Percentiles rank a stretch among this genome's conserved stretches.
These are phyloP conservation scores for Passer domesticus DNA, from an alignment of 2,113 vertebrate species.

Conservation along the genomic window DNA sequence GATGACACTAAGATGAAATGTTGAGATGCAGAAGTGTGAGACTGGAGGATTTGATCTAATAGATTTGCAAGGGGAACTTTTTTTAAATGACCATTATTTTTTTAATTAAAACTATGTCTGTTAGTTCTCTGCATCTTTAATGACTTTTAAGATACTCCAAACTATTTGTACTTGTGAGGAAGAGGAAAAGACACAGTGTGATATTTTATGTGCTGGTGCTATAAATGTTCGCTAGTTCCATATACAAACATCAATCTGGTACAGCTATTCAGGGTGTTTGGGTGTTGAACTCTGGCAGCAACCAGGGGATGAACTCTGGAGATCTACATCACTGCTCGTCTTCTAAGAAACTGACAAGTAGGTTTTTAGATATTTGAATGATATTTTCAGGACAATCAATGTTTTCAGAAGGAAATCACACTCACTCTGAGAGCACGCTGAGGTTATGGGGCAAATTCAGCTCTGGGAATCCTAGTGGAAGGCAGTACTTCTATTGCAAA, in stretches of 20 bases:
- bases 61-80: neutral
- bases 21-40: neutral
- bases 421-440: neutral
- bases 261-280: neutral
- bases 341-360: neutral
- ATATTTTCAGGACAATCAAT: neutral
- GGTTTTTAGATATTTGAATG: neutral
- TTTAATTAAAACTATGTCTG: neutral
- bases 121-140: neutral
- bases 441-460: neutral
- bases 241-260: neutral
- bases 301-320: neutral
- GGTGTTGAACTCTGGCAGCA: neutral
- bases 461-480: neutral
- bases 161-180: neutral
- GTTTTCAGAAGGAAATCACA: neutral
- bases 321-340: neutral
- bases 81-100: neutral
- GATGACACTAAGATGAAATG: neutral
- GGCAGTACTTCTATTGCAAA: neutral
- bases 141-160: neutral
- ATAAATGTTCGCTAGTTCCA: neutral
- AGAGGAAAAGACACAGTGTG: neutral
- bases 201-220: neutral
- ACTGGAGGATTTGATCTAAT: neutral